Evolutionary conservation across 1,140 invertebrate genomes (phyloP).

Genomic region (Tetragnatha versicolor): DNA sequence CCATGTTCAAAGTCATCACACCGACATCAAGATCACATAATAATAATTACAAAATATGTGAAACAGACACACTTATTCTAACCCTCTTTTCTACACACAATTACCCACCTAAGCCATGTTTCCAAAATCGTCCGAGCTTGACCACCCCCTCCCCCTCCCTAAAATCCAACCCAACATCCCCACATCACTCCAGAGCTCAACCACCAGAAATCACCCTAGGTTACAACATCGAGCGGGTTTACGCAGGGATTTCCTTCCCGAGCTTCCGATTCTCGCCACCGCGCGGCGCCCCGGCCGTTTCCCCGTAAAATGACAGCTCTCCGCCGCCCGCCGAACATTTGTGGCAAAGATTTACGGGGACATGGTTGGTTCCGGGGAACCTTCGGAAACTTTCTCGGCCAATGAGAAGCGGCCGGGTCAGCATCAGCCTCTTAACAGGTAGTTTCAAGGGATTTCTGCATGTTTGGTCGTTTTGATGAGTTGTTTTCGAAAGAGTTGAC

Average conservation of each 20-base stretch:
- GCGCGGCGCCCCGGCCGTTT: not conserved
- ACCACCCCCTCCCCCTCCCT: too few species aligned
- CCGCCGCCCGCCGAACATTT: slow-evolving; percentile 20
- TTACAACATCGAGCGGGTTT: too few species aligned
- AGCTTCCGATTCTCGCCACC: slow-evolving; percentile 12
- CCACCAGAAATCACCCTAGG: too few species aligned
- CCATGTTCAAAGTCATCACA: too few species aligned
- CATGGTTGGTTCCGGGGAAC: not conserved
- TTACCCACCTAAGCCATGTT: too few species aligned
- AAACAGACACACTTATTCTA: too few species aligned
- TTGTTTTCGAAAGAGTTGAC: not conserved
- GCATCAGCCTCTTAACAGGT: not conserved
- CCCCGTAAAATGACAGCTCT: slow-evolving; percentile 34
- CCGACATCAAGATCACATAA: too few species aligned
- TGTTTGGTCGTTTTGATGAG: not conserved
- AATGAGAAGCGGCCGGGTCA: slow-evolving; percentile 14
- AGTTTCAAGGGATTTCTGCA: not conserved
- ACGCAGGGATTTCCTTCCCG: not conserved
- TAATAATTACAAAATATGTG: too few species aligned
- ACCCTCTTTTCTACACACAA: too few species aligned
- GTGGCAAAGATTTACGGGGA: not conserved
- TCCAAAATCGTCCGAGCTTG: too few species aligned
- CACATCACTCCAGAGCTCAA: too few species aligned
- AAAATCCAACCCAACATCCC: too few species aligned
- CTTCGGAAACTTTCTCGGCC: slow-evolving; percentile 17